Conservation (phyloP, 2,113 vertebrate species). For the Varanus salvator region DNA sequence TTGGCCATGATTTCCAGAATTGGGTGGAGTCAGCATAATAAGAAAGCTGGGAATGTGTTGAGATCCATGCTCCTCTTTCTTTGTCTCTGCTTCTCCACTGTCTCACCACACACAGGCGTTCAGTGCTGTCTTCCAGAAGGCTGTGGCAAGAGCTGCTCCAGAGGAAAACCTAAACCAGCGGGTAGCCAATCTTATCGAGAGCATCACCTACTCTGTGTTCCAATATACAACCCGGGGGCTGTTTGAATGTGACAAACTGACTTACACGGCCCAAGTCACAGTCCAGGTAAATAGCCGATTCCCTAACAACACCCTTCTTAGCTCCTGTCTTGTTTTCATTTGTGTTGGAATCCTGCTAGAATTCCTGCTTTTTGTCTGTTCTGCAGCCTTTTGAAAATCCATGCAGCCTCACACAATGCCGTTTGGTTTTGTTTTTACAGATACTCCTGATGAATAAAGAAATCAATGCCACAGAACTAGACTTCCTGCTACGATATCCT, state of each 20-base stretch:
- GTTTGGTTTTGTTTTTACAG: slow-evolving; percentile 71
- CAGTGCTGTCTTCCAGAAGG: slow-evolving; percentile 90
- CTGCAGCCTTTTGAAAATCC: neutral
- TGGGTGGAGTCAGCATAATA: neutral
- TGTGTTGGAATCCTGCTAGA: neutral
- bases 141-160: slow-evolving; percentile 82
- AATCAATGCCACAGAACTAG: slow-evolving; percentile 83
- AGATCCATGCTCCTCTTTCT: neutral
- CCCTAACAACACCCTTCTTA: neutral
- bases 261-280: slow-evolving; percentile 89
- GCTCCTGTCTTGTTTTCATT: neutral
- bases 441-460: slow-evolving; percentile 91
- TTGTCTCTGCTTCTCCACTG: neutral
- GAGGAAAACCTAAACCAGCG: slow-evolving; percentile 80
- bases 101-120: slow-evolving; percentile 82
- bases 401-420: neutral
- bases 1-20: neutral
- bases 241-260: slow-evolving; percentile 94
- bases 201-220: slow-evolving; percentile 91
- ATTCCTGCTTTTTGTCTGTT: neutral
- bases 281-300: slow-evolving; percentile 86
- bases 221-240: slow-evolving; percentile 92
- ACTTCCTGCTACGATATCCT: slow-evolving; percentile 93
- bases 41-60: accelerated
- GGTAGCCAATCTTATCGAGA: slow-evolving; percentile 88